Conservation (phyloP, 1,140 invertebrate species). For the Zaprionus vittiger region DNA sequence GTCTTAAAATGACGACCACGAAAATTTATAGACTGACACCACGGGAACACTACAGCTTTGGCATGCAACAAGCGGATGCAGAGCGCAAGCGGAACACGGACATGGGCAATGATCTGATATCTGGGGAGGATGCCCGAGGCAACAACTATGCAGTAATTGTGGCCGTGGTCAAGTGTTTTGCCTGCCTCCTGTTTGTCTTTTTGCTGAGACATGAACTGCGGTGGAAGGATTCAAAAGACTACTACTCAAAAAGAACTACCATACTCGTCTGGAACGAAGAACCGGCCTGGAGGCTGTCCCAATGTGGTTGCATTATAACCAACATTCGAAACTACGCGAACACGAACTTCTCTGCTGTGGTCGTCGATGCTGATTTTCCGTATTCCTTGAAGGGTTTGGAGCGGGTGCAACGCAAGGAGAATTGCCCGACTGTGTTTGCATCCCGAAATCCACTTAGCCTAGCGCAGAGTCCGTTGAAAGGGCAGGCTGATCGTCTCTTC, state of each 20-base stretch:
- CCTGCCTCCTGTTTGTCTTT: background rate
- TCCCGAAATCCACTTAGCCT: conserved; percentile 33
- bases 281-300: background rate
- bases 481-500: background rate
- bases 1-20: conserved; percentile 14
- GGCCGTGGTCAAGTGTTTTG: background rate
- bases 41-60: too few relatives aligned
- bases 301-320: conserved; percentile 62
- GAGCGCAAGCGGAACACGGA: background rate
- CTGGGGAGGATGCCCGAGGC: too few relatives aligned
- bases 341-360: conserved; percentile 46
- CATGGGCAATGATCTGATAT: background rate
- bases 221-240: background rate
- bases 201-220: background rate
- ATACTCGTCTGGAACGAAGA: conserved; percentile 59
- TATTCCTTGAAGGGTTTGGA: conserved; percentile 32
- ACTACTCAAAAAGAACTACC: background rate
- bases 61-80: background rate
- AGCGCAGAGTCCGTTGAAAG: conserved; percentile 2
- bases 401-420: background rate
- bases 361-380: conserved; percentile 49
- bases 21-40: conserved; percentile 16
- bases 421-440: conserved; percentile 47
- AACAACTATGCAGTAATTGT: background rate
- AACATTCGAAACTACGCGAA: background rate